phyloP scores from a whole-genome alignment of 2,888 invertebrate genomes.

The Mythimna loreyi region DNA sequence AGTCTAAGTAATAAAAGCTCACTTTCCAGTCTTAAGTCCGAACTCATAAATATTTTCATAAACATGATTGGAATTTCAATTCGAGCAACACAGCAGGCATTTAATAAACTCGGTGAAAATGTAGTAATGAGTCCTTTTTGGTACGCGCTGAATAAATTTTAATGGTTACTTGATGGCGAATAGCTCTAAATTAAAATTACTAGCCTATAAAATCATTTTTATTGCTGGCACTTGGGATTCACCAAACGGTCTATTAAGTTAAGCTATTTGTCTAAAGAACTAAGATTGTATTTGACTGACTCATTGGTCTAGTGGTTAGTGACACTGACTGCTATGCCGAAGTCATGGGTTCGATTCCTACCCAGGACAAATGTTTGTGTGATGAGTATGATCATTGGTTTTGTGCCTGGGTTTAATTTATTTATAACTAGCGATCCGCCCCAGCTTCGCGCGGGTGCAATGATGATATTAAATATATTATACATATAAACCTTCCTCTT shows the following conservation, averaged over 20 bases:
- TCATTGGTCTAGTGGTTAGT: too few species aligned
- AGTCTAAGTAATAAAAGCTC: conserved; percentile 57
- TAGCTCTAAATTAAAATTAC: conserved; percentile 16
- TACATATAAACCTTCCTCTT: too few species aligned
- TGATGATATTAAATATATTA: too few species aligned
- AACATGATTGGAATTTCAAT: conserved; percentile 60
- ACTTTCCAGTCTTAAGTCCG: conserved; percentile 48
- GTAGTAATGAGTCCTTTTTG: conserved; percentile 31
- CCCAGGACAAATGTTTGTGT: too few species aligned
- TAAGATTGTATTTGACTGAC: too few species aligned
- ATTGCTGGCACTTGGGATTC: neutral
- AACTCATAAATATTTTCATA: conserved; percentile 63
- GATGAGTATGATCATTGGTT: too few species aligned
- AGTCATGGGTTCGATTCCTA: too few species aligned
- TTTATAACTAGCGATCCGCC: too few species aligned
- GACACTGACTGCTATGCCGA: too few species aligned
- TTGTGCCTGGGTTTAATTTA: too few species aligned
- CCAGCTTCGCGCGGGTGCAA: too few species aligned
- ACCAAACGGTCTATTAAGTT: neutral
- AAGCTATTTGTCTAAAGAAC: neutral
- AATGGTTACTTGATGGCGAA: conserved; percentile 22
- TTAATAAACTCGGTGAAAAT: conserved; percentile 40
- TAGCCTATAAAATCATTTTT: conserved; percentile 2
- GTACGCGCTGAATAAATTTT: conserved; percentile 17
- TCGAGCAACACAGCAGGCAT: conserved; percentile 26